Base-by-base conservation (phyloP, 2,797 vertebrate genomes). In the Bradypodion pumilum region DNA sequence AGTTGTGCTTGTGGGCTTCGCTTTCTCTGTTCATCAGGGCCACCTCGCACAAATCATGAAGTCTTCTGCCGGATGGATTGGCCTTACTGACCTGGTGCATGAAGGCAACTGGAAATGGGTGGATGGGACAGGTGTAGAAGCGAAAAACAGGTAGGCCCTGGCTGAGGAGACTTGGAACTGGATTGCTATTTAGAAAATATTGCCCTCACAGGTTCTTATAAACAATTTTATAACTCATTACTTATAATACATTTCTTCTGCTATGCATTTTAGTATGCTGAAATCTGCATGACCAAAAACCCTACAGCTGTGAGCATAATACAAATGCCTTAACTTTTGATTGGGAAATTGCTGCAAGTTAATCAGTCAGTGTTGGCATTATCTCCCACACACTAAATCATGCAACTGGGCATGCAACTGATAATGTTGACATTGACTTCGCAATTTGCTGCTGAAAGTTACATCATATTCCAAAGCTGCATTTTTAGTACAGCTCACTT, bases 101-200 rank as follows among this genome's bases (percentile, higher is more conserved):
- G 81, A 82, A 40, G 62, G 62, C 66, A 25, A 40, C 46, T 82
- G 81, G 81, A 82, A 75, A 16, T 82, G 81, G 81, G 73, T 82
- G 62, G 73, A 82, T 56, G 73, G 81, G 27, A 75, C 73, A 66
- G 27, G 23, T 19, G 9, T 40, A 52, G 60, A 27, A 52, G 21
- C 9, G n/a, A 62, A 7, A 25, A 68, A 66, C 32, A 82, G 73
- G 81, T 82, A 82, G 37, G 15, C 60, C 15, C 16, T 29, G 16
- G 52, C 52, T 5, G 52, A 56, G 52, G 16, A 19, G 4, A 56
- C 15, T 56, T 56, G 13, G 13, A 15, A 56, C 15, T 56, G 4
- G 52, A 65, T 65, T 12, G 15, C 29, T n/a, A 10, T 65, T n/a
- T 16, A 35, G 3, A 32, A 66, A 66, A 19, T 15, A 73, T 29